phyloP scores from a whole-genome alignment of 2,113 vertebrate genomes.

The Bubo bubo region DNA sequence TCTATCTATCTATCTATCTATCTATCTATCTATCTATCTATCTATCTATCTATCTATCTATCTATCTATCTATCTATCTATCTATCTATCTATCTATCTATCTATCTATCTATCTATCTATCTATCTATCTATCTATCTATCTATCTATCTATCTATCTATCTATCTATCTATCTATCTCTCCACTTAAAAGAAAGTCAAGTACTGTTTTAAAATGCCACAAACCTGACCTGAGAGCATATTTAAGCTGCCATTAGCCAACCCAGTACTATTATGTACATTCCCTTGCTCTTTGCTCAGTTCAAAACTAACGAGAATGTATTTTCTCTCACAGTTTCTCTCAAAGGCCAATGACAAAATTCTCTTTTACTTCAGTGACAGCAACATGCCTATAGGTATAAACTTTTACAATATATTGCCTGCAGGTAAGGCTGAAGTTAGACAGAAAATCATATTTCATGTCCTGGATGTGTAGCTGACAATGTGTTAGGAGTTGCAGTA shows the following conservation, averaged over 20 bases:
- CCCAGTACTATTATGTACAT: not conserved
- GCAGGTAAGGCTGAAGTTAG: not conserved
- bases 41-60: too few relatives aligned
- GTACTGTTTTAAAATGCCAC: not conserved
- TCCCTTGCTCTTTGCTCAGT: not conserved
- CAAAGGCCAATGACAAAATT: not conserved
- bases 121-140: too few relatives aligned
- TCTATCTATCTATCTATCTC: too few relatives aligned
- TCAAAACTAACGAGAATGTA: not conserved
- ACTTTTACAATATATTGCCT: not conserved
- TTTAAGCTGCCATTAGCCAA: not conserved
- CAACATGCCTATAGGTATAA: not conserved
- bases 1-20: too few relatives aligned
- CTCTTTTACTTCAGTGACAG: not conserved
- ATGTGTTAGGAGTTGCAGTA: not conserved
- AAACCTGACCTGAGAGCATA: not conserved
- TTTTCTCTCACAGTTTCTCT: not conserved
- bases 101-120: too few relatives aligned
- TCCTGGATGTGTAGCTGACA: not conserved
- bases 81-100: too few relatives aligned
- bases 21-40: too few relatives aligned
- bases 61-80: too few relatives aligned
- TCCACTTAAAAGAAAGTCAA: not conserved
- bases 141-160: too few relatives aligned
- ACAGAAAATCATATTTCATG: not conserved